Conservation (phyloP, 2,797 vertebrate genomes). For the Typhlichthys eigenmanni region DNA sequence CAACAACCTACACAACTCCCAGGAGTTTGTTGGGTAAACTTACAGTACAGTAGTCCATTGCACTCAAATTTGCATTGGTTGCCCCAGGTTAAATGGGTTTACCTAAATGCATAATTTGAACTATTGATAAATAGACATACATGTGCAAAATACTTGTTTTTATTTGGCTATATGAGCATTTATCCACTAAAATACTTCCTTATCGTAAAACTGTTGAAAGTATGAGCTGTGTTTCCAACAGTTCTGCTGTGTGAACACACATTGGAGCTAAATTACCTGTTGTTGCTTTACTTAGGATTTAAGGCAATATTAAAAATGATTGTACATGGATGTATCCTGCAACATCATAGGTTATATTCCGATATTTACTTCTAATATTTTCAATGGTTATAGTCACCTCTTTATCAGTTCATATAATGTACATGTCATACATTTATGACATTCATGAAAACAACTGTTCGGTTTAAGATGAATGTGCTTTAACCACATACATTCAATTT, state of each 20-base stretch:
- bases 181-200: no score
- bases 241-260: slow-evolving; percentile 71
- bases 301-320: no score
- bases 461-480: slow-evolving; percentile 20
- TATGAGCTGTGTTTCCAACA: slow-evolving; percentile 49
- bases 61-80: no score
- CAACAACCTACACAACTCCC: slow-evolving; percentile 6
- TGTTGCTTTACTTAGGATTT: slow-evolving; percentile 64
- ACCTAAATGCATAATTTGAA: no score
- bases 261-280: slow-evolving; percentile 74
- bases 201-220: background rate
- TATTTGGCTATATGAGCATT: no score
- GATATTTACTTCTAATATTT: slow-evolving; percentile 59
- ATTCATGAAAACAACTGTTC: background rate
- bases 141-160: no score
- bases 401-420: slow-evolving; percentile 26
- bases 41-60: slow-evolving; percentile 15
- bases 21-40: slow-evolving; percentile 7
- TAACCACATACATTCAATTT: slow-evolving; percentile 7
- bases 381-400: slow-evolving; percentile 57
- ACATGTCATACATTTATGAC: no score
- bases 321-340: slow-evolving; percentile 60
- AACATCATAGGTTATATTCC: slow-evolving; percentile 51
- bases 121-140: no score
- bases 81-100: no score